Percentiles rank a stretch among this genome's conserved stretches.
phyloP scores from a whole-genome alignment of 1,140 invertebrate genomes.

The Arion vulgaris region DNA sequence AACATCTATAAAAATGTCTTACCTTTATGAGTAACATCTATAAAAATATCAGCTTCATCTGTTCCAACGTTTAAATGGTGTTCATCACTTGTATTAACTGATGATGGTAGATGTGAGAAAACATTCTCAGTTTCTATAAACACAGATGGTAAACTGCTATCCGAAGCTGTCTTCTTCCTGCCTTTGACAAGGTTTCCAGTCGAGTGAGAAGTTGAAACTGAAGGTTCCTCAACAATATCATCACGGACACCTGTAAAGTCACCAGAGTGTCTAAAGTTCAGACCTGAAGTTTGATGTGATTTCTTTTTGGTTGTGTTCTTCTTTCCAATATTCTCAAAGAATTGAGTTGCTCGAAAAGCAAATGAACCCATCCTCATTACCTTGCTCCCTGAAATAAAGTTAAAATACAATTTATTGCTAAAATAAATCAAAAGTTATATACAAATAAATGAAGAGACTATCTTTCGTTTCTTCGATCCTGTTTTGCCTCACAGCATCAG shows the following conservation, averaged over 20 bases:
- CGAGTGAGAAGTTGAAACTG: conserved; percentile 26
- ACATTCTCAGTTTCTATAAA: neutral
- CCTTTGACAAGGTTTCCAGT: conserved; percentile 24
- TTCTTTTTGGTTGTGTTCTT: conserved; percentile 52
- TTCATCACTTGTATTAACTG: neutral
- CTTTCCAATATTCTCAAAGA: conserved; percentile 65
- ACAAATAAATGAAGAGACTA: too few relatives aligned
- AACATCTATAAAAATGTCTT: too few relatives aligned
- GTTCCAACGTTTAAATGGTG: neutral
- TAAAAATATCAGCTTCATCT: conserved; percentile 9
- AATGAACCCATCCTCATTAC: conserved; percentile 60
- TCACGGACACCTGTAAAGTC: conserved; percentile 36
- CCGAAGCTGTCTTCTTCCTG: conserved; percentile 30
- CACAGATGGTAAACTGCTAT: conserved; percentile 38
- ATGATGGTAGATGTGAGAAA: neutral
- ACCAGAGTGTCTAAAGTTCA: conserved; percentile 20
- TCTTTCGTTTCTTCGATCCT: too few relatives aligned
- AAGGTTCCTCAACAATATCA: conserved; percentile 45
- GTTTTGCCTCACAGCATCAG: too few relatives aligned
- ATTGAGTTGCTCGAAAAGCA: conserved; percentile 59
- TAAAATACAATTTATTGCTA: too few relatives aligned
- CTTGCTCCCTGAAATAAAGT: conserved; percentile 45
- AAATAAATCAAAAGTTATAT: too few relatives aligned
- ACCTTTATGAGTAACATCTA: conserved; percentile 24
- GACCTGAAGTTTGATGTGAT: neutral